phyloP scores from a whole-genome alignment of 2,113 vertebrate species.

The Rhea americana region DNA sequence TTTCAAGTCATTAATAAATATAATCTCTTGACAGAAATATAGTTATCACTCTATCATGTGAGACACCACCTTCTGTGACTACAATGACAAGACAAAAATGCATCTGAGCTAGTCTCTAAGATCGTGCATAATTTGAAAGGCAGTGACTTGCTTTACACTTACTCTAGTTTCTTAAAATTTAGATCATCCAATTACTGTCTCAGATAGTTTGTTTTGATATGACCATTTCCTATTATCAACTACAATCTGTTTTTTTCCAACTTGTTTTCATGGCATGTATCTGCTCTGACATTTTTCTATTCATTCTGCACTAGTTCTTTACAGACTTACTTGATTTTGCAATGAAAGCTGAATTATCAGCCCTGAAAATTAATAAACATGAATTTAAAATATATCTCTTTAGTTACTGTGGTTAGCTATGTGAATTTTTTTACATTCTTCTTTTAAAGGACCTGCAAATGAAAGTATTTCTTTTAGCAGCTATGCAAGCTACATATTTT shows the following conservation, averaged over 20 bases:
- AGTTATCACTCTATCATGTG: background rate
- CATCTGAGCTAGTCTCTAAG: background rate
- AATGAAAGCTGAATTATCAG: background rate
- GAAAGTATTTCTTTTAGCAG: background rate
- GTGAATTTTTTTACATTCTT: background rate
- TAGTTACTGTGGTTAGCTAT: background rate
- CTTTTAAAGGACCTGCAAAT: background rate
- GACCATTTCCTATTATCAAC: background rate
- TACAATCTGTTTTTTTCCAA: background rate
- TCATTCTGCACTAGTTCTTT: background rate
- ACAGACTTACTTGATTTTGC: background rate
- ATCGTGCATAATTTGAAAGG: background rate
- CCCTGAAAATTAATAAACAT: background rate
- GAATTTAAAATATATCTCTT: background rate
- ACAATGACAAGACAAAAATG: background rate
- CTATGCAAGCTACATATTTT: background rate
- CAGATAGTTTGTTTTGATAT: background rate
- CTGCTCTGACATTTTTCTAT: background rate
- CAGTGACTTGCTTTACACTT: background rate
- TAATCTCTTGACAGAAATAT: conserved; percentile 3
- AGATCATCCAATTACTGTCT: background rate
- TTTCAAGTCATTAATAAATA: background rate
- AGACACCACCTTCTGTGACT: background rate
- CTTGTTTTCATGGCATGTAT: background rate
- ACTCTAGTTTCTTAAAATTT: background rate